phyloP scores from a whole-genome alignment of 1,140 invertebrate species.

The Globodera rostochiensis region DNA sequence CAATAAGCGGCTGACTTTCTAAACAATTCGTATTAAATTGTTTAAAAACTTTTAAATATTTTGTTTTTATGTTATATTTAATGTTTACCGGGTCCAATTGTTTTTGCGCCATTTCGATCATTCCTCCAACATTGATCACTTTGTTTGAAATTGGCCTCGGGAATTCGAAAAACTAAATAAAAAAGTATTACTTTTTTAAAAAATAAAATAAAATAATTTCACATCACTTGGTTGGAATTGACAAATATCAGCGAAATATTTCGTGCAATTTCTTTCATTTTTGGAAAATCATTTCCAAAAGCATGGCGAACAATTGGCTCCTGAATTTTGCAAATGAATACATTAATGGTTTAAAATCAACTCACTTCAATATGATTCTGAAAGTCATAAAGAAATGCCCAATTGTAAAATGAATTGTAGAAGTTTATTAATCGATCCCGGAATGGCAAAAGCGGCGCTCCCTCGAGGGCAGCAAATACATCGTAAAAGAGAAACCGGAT shows the following conservation, averaged over 20 bases:
- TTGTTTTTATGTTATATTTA: background rate
- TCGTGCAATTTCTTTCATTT: conserved; percentile 18
- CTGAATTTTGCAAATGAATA: background rate
- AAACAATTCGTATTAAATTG: background rate
- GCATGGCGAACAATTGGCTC: conserved; percentile 19
- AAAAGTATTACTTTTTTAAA: background rate
- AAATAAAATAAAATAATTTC: background rate
- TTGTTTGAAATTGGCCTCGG: conserved; percentile 36
- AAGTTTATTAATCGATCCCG: conserved; percentile 9
- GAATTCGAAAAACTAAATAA: conserved; percentile 27
- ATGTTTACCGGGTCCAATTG: conserved; percentile 5
- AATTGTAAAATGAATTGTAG: conserved; percentile 16
- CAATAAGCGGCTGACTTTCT: conserved; percentile 6
- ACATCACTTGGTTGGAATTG: conserved; percentile 23
- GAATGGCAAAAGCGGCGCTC: background rate
- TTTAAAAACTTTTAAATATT: background rate
- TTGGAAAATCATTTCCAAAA: conserved; percentile 30
- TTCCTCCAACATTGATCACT: conserved; percentile 33
- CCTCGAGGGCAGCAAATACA: background rate
- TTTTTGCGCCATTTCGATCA: conserved; percentile 22
- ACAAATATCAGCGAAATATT: conserved; percentile 32
- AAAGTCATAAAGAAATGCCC: background rate
- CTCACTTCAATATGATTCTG: background rate
- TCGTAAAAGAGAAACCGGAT: background rate
- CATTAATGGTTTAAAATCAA: background rate